Percentiles rank a stretch among this genome's conserved stretches.
phyloP scores from a whole-genome alignment of 2,888 invertebrate genomes.

The Coleophora deauratella region DNA sequence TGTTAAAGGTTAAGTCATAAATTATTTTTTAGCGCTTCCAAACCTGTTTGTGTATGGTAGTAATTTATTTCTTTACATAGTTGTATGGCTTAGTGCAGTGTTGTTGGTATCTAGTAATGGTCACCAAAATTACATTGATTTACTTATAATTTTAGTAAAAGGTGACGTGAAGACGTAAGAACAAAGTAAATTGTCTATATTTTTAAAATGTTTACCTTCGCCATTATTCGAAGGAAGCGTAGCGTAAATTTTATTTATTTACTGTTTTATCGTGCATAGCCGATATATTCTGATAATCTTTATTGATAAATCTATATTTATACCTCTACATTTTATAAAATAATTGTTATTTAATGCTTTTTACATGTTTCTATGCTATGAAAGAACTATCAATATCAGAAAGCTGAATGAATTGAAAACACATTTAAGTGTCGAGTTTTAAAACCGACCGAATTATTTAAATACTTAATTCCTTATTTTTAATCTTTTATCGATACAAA shows the following conservation, averaged over 20 bases:
- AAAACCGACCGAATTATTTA: no score
- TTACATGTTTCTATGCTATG: constrained; percentile 34
- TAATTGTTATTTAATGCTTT: constrained; percentile 23
- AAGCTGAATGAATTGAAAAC: no score
- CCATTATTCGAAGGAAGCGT: neutral
- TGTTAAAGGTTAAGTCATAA: no score
- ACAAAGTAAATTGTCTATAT: constrained; percentile 4
- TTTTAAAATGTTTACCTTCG: constrained; percentile 14
- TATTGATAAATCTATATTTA: constrained; percentile 28
- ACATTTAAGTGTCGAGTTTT: no score
- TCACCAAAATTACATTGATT: no score
- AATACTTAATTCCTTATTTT: no score
- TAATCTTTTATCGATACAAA: no score
- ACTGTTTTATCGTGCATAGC: constrained; percentile 30
- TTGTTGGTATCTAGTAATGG: no score
- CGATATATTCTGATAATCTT: constrained; percentile 42
- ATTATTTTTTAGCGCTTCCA: constrained; percentile 30
- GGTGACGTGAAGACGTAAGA: no score
- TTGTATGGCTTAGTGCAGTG: no score
- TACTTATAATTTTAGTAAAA: no score
- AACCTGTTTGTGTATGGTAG: constrained; percentile 12
- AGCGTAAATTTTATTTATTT: constrained; percentile 29
- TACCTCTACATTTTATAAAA: constrained; percentile 23
- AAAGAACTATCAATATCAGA: constrained; percentile 16
- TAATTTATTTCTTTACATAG: no score